These are phyloP conservation scores for Myripristis jacobus DNA, from an alignment of 2,797 vertebrate species.

Conservation along the genomic window DNA sequence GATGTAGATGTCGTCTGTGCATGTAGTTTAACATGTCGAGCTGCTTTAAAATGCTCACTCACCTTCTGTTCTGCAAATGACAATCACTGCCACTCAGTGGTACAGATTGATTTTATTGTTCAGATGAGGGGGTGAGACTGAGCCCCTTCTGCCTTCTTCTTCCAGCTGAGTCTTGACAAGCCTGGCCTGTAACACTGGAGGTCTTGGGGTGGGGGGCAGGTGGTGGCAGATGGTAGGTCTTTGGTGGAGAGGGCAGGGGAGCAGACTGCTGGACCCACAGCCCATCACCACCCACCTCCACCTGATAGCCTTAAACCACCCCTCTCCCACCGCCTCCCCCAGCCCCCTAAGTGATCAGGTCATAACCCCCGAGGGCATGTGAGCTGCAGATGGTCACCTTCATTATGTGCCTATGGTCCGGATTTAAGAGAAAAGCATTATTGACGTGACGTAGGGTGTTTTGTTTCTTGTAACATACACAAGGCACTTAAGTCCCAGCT, in stretches of 20 bases:
- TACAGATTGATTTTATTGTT: conserved; percentile 29
- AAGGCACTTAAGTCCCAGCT: not conserved
- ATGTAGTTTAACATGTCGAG: conserved; percentile 14
- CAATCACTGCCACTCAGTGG: conserved; percentile 19
- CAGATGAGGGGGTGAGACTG: conserved; percentile 56
- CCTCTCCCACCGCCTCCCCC: conserved; percentile 16
- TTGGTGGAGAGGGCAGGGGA: conserved; percentile 74
- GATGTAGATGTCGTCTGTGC: conserved; percentile 48
- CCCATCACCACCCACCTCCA: conserved; percentile 75
- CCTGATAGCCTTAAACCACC: conserved; percentile 78
- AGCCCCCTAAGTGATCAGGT: conserved; percentile 66
- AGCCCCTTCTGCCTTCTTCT: conserved; percentile 47
- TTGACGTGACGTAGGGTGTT: not conserved
- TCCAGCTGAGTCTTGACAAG: conserved; percentile 69
- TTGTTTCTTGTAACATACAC: conserved; percentile 28
- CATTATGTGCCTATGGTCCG: conserved; percentile 33
- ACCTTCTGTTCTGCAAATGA: conserved; percentile 41
- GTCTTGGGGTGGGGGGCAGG: conserved; percentile 58
- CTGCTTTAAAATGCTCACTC: conserved; percentile 34
- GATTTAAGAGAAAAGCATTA: conserved; percentile 24
- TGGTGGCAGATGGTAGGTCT: conserved; percentile 85
- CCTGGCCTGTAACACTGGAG: conserved; percentile 46
- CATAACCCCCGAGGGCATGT: conserved; percentile 67
- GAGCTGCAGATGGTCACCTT: conserved; percentile 70
- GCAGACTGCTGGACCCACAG: conserved; percentile 65